Evolutionary conservation across 2,888 invertebrate species (phyloP), one percentile per base, ranked within the genome.

Genomic region (Emesis furor): DNA sequence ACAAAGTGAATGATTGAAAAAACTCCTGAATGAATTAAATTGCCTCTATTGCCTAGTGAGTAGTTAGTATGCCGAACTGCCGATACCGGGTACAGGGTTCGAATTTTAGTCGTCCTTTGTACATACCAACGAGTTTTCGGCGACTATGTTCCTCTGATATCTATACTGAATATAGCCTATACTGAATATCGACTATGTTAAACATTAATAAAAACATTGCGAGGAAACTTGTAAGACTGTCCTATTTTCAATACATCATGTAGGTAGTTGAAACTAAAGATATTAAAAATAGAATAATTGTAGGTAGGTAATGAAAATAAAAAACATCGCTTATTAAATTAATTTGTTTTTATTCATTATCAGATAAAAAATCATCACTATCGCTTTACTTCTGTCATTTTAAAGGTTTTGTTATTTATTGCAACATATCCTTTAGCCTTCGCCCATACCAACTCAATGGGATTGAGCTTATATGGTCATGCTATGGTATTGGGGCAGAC

Each of bases 101-200:
- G 71, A 71, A 71, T 71, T 71, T 71, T 71, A 71, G 24, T 71
- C 71, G 71, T 68, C 2, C 68, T 82, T 82, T 82, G 76, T 82
- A 75, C 71, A 79, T 75, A 79, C 75, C 84, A 79, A 84, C 74
- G 84, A 79, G 84, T 84, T 84, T 83, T 83, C 78, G 76, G 78
- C 81, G 73, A 81, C 80, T 81, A 55, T 55, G 80, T 81, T 83
- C 77, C 73, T 72, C 51, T 51, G 51, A 55, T 73, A 73, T 78
- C 73, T 78, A 78, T n/a, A n/a, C n/a, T n/a, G n/a, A n/a, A n/a
- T n/a, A n/a, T n/a, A n/a, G n/a, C 73, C 78, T 82, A 79, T 79
- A 82, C 73, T 82, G 76, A 79, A 79, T 83, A 83, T 75, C 59
- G 77, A 79, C 74, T 83, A 75, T 79, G 69, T 75, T 75, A 79